These are phyloP conservation scores for Chaetogeoica ovagalla DNA, from an alignment of 2,888 invertebrate species.

Conservation along the genomic window DNA sequence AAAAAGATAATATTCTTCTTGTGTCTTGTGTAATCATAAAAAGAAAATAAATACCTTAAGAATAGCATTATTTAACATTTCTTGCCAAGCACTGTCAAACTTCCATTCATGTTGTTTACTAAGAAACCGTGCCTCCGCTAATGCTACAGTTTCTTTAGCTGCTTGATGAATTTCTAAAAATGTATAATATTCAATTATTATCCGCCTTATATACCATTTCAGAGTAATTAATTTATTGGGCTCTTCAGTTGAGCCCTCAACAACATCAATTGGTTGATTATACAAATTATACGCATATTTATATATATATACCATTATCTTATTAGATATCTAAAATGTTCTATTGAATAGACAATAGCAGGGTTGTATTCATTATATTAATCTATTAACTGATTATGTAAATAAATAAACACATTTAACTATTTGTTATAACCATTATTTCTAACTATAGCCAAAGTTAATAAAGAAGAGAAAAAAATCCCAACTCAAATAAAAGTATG, in stretches of 20 bases:
- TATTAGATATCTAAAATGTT: neutral
- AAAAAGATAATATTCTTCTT: too few species aligned
- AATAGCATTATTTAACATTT: slow-evolving; percentile 94
- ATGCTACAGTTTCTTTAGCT: slow-evolving; percentile 88
- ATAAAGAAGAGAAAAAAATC: neutral
- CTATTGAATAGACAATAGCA: neutral
- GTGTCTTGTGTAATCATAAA: neutral
- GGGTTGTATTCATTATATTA: too few species aligned
- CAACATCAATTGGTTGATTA: neutral
- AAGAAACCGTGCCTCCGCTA: slow-evolving; percentile 80
- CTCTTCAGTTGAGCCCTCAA: neutral
- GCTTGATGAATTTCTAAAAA: slow-evolving; percentile 80
- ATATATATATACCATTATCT: neutral
- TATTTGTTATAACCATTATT: too few species aligned
- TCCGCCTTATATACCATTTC: too few species aligned
- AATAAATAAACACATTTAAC: too few species aligned
- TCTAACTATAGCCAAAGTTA: neutral
- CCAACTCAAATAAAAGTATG: neutral
- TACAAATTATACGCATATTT: neutral
- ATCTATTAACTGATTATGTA: too few species aligned
- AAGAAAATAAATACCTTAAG: slow-evolving; percentile 69
- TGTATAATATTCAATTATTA: slow-evolving; percentile 24
- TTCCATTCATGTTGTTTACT: slow-evolving; percentile 80
- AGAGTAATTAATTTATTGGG: neutral
- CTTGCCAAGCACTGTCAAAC: slow-evolving; percentile 96